phyloP scores from a whole-genome alignment of 1,140 invertebrate species.

The Zaprionus lachaisei region DNA sequence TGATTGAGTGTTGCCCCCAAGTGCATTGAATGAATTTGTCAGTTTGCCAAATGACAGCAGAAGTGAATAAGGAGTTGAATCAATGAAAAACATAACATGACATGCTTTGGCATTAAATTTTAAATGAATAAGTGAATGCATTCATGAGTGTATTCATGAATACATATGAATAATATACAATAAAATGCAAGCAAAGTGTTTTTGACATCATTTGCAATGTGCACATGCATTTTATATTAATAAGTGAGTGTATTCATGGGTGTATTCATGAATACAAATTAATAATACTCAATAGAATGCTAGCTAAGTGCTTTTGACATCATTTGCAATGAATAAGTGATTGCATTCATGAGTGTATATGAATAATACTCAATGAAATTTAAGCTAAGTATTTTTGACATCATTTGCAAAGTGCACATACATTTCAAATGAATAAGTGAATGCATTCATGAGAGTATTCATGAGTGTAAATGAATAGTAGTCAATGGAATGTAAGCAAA shows the following conservation, averaged over 20 bases:
- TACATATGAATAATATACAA: not conserved
- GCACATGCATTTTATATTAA: not conserved
- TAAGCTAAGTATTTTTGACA: no score
- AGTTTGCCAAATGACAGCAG: conserved; percentile 17
- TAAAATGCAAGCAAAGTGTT: not conserved
- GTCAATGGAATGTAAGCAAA: no score
- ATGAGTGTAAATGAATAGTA: not conserved
- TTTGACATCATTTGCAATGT: not conserved
- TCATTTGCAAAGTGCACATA: no score
- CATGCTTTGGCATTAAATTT: not conserved
- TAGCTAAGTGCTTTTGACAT: no score
- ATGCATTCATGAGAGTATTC: not conserved
- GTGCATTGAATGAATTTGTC: conserved; percentile 18
- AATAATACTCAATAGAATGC: not conserved
- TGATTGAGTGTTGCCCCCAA: conserved; percentile 17
- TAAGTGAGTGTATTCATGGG: conserved; percentile 11
- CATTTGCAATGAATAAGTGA: no score
- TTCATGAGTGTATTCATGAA: not conserved
- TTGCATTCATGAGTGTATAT: no score
- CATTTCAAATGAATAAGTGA: no score
- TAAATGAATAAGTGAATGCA: conserved; percentile 7
- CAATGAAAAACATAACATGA: not conserved
- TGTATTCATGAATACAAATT: not conserved
- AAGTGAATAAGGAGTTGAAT: conserved; percentile 17
- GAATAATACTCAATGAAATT: no score